phyloP scores from a whole-genome alignment of 1,140 invertebrate genomes.

The Trichonephila inaurata region DNA sequence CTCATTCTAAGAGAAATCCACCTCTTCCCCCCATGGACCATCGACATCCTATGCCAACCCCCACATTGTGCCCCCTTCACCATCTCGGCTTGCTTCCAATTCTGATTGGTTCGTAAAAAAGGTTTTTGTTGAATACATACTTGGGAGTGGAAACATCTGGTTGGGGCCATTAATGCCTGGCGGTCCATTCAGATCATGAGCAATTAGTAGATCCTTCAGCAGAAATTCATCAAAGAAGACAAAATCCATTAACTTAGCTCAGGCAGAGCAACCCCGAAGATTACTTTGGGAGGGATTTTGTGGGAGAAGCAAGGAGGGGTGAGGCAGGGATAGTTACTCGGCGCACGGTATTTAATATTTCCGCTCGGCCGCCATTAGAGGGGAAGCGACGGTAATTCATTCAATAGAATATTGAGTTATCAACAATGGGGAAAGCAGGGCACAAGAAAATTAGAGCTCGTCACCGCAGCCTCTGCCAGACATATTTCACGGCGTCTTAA shows the following conservation, averaged over 20 bases:
- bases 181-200: constrained; percentile 77
- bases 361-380: constrained; percentile 73
- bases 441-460: constrained; percentile 72
- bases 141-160: constrained; percentile 75
- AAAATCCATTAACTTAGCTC: constrained; percentile 76
- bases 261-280: constrained; percentile 49
- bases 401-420: constrained; percentile 77
- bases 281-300: constrained; percentile 72
- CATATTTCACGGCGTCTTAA: constrained; percentile 77
- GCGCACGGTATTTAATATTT: constrained; percentile 77
- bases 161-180: constrained; percentile 68
- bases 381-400: constrained; percentile 74
- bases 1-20: constrained; percentile 71
- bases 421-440: constrained; percentile 72
- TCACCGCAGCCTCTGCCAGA: constrained; percentile 73
- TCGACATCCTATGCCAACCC: constrained; percentile 48
- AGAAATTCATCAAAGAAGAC: constrained; percentile 77
- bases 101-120: constrained; percentile 75
- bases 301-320: background rate
- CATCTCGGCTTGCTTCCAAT: background rate
- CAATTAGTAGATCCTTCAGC: constrained; percentile 76
- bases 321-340: constrained; percentile 55
- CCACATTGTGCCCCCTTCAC: background rate
- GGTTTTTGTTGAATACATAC: constrained; percentile 73
- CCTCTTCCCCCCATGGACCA: background rate